Base-by-base conservation (phyloP, 2,113 vertebrate species). In the Corythornis vintsioides region DNA sequence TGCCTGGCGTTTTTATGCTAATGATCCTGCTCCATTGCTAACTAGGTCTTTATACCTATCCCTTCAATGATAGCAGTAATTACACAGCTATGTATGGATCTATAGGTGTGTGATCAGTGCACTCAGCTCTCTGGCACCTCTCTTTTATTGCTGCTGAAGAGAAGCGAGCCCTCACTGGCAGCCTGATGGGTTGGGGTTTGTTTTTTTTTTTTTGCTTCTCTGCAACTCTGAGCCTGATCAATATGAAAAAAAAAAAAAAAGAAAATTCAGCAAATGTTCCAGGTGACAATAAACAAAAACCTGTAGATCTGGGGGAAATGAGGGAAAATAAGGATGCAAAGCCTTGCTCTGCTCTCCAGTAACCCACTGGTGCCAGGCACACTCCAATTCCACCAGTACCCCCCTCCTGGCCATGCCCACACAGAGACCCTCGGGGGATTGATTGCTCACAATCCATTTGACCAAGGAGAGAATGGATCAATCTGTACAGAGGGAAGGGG, bases 1-100 rank as follows among this genome's bases (percentile, higher is more conserved):
- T 63, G 94, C 92, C 64, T 52, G 74, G 79, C 47, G 89, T 91
- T 96, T 94, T 92, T 82, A 95, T 86, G 94, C 60, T 95, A 96
- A 96, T 89, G 89, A 78, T 52, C 35, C 81, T 48, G 87, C 75
- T 91, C 89, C 55, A 4, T 57, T 71, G 86, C 92, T 94, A 96
- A 89, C 91, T 91, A 64, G 91, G 91, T 73, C 94, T 96, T 88
- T 85, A 70, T 33, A 89, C 67, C 77, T 80, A 73, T 93, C 87
- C 85, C 83, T 94, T 63, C 84, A 89, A 43, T 43, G 83, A 85
- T 80, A 42, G 42, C 19, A 40, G 86, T 77, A 95, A 96, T 96
- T 96, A 89, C 86, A 79, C 31, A 92, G 86, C 83, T 89, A 76
- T 14, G 43, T 63, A 43, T 19, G 66, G 29, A 29, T 40, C 38